These are phyloP conservation scores for Metaphire vulgaris DNA, from an alignment of 1,140 invertebrate genomes.

Conservation along the genomic window DNA sequence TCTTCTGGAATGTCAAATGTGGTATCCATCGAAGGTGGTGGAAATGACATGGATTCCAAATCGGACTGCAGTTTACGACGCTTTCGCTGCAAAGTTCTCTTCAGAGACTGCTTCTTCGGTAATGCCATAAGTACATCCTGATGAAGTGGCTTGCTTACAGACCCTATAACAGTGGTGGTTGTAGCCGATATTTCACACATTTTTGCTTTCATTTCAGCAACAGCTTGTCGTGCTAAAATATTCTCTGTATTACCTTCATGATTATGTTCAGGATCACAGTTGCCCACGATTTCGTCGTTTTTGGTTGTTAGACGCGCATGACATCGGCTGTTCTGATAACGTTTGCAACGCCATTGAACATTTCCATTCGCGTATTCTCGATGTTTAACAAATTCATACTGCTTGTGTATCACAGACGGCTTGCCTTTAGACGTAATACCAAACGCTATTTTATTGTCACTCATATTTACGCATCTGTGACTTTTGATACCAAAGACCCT, in stretches of 20 bases:
- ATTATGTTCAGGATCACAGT: background rate
- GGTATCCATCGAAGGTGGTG: background rate
- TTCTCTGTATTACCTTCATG: background rate
- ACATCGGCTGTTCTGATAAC: background rate
- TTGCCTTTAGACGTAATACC: background rate
- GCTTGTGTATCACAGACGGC: background rate
- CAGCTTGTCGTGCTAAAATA: background rate
- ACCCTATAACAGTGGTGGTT: background rate
- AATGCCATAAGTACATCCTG: background rate
- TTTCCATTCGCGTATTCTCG: background rate
- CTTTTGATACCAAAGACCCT: too few relatives aligned
- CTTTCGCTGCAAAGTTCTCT: background rate
- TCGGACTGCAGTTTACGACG: background rate
- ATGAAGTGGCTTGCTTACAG: background rate
- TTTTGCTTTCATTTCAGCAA: background rate
- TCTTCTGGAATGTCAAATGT: background rate
- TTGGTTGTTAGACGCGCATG: background rate
- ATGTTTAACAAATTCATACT: slow-evolving; percentile 1
- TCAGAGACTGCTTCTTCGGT: background rate
- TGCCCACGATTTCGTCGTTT: background rate
- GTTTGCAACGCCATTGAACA: background rate
- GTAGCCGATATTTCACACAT: background rate
- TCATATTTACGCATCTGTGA: too few relatives aligned
- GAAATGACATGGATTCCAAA: background rate
- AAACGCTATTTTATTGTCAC: too few relatives aligned